Evolutionary conservation across 2,888 invertebrate genomes (phyloP).

Genomic region (Leucozona laternaria): DNA sequence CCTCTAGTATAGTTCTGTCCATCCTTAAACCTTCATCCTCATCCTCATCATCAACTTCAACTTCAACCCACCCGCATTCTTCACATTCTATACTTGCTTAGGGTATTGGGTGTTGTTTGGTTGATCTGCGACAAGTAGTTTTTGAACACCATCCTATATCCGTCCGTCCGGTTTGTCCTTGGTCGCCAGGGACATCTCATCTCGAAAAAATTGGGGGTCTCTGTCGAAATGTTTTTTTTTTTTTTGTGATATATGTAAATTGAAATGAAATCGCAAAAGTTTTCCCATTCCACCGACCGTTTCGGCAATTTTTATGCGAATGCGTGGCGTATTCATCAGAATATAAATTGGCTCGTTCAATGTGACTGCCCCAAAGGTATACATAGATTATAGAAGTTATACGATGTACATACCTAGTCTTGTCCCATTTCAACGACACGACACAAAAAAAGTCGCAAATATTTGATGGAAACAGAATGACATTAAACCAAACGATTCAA

Average conservation of each 20-base stretch:
- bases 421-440: slow-evolving; percentile 1
- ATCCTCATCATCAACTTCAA: too few relatives aligned
- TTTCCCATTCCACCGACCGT: slow-evolving; percentile 70
- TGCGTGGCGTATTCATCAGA: slow-evolving; percentile 78
- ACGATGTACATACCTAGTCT: neutral
- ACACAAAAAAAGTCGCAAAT: slow-evolving; percentile 37
- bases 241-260: slow-evolving; percentile 54
- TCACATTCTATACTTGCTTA: neutral
- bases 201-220: neutral
- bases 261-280: slow-evolving; percentile 71
- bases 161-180: neutral
- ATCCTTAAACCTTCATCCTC: neutral
- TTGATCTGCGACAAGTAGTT: slow-evolving; percentile 53
- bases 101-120: slow-evolving; percentile 39
- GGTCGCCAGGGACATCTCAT: slow-evolving; percentile 26
- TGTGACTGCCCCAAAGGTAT: slow-evolving; percentile 58
- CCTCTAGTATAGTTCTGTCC: slow-evolving; percentile 24
- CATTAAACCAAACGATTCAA: slow-evolving; percentile 45
- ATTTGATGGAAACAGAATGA: slow-evolving; percentile 51
- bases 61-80: neutral
- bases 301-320: slow-evolving; percentile 65
- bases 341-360: slow-evolving; percentile 82
- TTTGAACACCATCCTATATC: slow-evolving; percentile 31
- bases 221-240: slow-evolving; percentile 34
- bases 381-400: slow-evolving; percentile 50